phyloP scores from a whole-genome alignment of 2,113 vertebrate genomes.

The Syrrhaptes paradoxus region DNA sequence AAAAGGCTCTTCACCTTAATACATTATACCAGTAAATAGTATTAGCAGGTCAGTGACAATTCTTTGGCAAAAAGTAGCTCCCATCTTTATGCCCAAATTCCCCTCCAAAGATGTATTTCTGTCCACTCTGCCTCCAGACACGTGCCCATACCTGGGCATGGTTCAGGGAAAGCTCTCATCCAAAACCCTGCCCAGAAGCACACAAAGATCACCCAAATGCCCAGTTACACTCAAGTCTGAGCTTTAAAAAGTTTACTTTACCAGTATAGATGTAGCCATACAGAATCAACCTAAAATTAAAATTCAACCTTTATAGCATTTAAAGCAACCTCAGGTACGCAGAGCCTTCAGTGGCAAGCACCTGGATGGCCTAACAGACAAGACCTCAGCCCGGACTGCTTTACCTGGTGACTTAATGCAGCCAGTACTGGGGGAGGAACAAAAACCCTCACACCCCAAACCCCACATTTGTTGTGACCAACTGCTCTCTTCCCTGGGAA shows the following conservation, averaged over 20 bases:
- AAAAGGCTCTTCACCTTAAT: neutral
- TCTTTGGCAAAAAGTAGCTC: neutral
- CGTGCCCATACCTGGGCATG: neutral
- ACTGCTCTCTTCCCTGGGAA: neutral
- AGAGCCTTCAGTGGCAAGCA: neutral
- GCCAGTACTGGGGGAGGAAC: rapidly evolving
- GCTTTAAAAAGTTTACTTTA: too few relatives aligned
- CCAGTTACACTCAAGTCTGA: neutral
- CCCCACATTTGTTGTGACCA: neutral
- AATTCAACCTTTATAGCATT: neutral
- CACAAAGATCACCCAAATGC: neutral
- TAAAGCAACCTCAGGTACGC: neutral
- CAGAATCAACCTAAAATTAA: neutral
- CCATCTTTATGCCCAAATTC: neutral
- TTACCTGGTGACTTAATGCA: neutral
- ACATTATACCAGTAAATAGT: neutral
- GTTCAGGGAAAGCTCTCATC: neutral
- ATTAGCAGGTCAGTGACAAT: neutral
- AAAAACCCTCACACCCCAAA: neutral
- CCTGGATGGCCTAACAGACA: neutral
- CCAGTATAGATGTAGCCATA: neutral
- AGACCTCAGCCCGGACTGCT: neutral
- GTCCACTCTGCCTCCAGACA: neutral
- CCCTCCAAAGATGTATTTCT: neutral
- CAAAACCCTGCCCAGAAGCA: neutral